phyloP scores from a whole-genome alignment of 2,888 invertebrate species.

The Gari tellinella region DNA sequence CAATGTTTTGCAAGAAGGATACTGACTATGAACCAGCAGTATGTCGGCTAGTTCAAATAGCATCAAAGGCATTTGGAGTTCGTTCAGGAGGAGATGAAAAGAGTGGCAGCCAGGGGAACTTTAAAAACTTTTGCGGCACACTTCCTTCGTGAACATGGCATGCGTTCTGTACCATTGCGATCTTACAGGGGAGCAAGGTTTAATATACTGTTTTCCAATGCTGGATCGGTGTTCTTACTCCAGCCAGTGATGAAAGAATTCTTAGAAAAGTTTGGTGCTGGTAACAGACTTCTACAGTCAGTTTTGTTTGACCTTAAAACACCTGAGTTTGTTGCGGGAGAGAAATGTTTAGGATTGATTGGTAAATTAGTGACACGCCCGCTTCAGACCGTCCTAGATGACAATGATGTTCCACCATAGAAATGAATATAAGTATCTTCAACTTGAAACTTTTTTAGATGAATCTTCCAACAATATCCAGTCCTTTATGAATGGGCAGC shows the following conservation, averaged over 20 bases:
- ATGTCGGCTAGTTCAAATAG: conserved; percentile 35
- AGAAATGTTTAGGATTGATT: conserved; percentile 63
- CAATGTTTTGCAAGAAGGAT: conserved; percentile 12
- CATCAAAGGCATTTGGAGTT: conserved; percentile 44
- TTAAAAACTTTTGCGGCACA: conserved; percentile 22
- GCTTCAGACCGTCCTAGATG: conserved; percentile 41
- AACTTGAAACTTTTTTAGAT: conserved; percentile 1
- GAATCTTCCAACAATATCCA: conserved; percentile 3
- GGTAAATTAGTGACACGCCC: conserved; percentile 41
- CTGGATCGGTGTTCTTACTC: conserved; percentile 43
- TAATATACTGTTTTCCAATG: conserved; percentile 27
- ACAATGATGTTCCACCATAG: conserved; percentile 17
- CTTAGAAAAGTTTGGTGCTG: conserved; percentile 30
- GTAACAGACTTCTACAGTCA: conserved; percentile 48
- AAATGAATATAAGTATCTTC: conserved; percentile 11
- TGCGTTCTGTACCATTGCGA: conserved; percentile 28
- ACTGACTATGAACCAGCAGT: conserved; percentile 22
- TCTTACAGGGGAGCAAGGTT: conserved; percentile 32
- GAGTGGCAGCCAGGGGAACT: conserved; percentile 28
- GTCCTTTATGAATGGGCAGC: conserved; percentile 2
- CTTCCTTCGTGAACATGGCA: conserved; percentile 11
- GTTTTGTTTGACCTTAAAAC: conserved; percentile 49
- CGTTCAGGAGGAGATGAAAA: conserved; percentile 49
- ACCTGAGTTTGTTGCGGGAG: conserved; percentile 53
- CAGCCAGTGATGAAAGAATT: conserved; percentile 39